Percentiles rank a stretch among this genome's conserved stretches.
Conservation (phyloP, 2,113 vertebrate species). For the Trochalopteron elliotii region DNA sequence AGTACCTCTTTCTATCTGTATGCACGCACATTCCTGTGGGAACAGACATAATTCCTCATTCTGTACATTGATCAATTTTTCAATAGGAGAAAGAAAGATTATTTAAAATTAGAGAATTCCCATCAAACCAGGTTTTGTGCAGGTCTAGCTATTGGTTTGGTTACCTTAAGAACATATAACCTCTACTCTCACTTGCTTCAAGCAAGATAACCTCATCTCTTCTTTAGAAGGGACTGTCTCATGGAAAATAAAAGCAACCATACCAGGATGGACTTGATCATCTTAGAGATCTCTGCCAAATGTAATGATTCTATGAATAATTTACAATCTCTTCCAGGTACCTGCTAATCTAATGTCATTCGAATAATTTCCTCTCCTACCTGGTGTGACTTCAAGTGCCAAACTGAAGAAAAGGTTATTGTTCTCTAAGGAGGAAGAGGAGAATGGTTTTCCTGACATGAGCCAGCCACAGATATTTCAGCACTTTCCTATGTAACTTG, state of each 20-base stretch:
- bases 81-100: not conserved
- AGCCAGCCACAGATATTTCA: conserved; percentile 50
- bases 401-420: conserved; percentile 64
- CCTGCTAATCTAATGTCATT: conserved; percentile 96
- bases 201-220: not conserved
- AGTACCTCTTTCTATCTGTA: not conserved
- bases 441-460: conserved; percentile 19
- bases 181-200: not conserved
- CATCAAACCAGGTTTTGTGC: not conserved
- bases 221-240: not conserved
- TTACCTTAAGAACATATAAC: not conserved
- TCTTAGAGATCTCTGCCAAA: not conserved
- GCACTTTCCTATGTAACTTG: conserved; percentile 64
- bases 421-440: conserved; percentile 22
- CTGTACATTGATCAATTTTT: not conserved
- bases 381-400: conserved; percentile 74
- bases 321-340: conserved; percentile 77
- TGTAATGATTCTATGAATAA: not conserved
- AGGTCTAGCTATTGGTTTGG: not conserved
- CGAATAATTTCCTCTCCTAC: conserved; percentile 77
- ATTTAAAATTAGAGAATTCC: not conserved
- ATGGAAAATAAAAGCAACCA: not conserved
- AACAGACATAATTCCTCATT: not conserved
- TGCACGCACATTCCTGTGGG: not conserved
- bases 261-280: not conserved